phyloP scores from a whole-genome alignment of 2,888 invertebrate species.

The Siphonodentalium dalli region DNA sequence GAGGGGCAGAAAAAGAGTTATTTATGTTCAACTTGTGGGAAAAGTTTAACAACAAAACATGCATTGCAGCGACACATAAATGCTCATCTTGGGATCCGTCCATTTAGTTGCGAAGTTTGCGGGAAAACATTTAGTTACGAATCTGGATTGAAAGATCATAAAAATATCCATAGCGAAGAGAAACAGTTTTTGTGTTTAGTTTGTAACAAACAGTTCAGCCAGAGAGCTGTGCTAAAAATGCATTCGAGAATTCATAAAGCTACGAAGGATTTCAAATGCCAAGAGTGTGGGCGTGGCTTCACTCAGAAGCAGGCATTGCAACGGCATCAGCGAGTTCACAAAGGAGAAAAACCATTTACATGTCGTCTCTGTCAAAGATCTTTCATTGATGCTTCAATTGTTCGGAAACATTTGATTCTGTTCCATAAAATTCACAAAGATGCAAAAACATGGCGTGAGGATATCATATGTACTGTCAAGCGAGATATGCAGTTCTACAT shows the following conservation, averaged over 20 bases:
- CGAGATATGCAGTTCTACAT: no score
- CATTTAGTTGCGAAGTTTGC: conserved; percentile 46
- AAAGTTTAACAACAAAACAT: conserved; percentile 51
- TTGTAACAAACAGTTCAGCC: conserved; percentile 61
- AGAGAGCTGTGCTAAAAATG: conserved; percentile 63
- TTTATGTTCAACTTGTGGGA: conserved; percentile 51
- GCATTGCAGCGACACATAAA: conserved; percentile 46
- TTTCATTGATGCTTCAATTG: conserved; percentile 54
- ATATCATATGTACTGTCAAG: no score
- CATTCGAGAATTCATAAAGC: conserved; percentile 64
- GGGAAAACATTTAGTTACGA: conserved; percentile 49
- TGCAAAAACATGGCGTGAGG: conserved; percentile 42
- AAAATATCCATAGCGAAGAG: conserved; percentile 52
- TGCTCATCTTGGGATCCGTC: conserved; percentile 44
- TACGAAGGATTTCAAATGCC: conserved; percentile 58
- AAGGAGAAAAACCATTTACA: conserved; percentile 63
- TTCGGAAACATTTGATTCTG: conserved; percentile 45
- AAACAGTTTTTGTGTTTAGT: conserved; percentile 61
- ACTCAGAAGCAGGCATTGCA: conserved; percentile 66
- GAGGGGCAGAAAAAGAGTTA: conserved; percentile 40
- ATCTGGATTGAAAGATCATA: conserved; percentile 53
- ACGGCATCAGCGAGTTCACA: conserved; percentile 65
- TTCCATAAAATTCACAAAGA: conserved; percentile 51
- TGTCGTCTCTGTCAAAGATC: conserved; percentile 62
- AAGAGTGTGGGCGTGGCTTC: conserved; percentile 64